phyloP scores from a whole-genome alignment of 2,888 invertebrate species.

The Zaprionus bogoriensis region DNA sequence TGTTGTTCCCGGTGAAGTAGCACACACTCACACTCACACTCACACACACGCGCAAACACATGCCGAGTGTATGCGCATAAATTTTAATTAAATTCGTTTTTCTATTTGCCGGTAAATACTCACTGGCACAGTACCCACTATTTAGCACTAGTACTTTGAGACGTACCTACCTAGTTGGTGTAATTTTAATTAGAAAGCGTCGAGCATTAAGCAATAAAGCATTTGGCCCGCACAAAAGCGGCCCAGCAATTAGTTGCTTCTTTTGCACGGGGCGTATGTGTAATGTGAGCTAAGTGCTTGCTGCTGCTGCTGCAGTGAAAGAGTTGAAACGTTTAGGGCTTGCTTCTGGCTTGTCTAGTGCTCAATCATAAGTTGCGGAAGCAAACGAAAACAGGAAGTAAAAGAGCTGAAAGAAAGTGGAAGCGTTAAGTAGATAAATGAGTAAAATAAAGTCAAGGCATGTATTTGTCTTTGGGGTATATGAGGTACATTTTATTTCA shows the following conservation, averaged over 20 bases:
- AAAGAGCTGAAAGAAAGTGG: background rate
- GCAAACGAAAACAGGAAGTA: background rate
- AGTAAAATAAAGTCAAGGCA: too few species aligned
- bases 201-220: constrained; percentile 48
- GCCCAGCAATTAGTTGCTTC: constrained; percentile 47
- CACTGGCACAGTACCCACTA: constrained; percentile 23
- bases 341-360: too few species aligned
- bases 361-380: constrained; percentile 15
- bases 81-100: constrained; percentile 77
- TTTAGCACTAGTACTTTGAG: constrained; percentile 7
- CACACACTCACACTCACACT: background rate
- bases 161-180: constrained; percentile 12
- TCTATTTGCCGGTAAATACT: constrained; percentile 56
- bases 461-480: too few species aligned
- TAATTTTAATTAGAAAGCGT: constrained; percentile 68
- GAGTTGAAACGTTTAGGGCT: background rate
- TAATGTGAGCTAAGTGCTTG: constrained; percentile 38
- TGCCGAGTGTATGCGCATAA: constrained; percentile 32
- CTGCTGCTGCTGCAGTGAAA: background rate
- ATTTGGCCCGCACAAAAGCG: constrained; percentile 35
- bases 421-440: background rate
- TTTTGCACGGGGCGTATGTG: constrained; percentile 30
- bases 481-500: too few species aligned
- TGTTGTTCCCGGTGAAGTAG: constrained; percentile 34
- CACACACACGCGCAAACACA: background rate